Base-by-base conservation (phyloP, 2,113 vertebrate genomes). In the Psilopsiagon aymara region DNA sequence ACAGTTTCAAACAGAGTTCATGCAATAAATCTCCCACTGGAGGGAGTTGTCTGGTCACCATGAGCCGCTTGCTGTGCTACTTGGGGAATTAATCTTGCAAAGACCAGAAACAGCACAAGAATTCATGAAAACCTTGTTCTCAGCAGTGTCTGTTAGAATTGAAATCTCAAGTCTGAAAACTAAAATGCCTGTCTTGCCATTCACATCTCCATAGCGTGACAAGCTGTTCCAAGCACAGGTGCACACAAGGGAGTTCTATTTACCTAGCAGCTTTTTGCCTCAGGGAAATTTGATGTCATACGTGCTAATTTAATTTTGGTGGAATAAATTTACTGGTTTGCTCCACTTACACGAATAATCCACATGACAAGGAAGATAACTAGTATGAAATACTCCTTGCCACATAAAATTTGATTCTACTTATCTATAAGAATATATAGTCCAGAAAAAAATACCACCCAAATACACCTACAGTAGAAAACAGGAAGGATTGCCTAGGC, bases 11-110 rank as follows among this genome's bases (percentile, higher is more conserved):
- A 47, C 1, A 83, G 68, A 91, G 91, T 83, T 86, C 91, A 94
- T 80, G 70, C 67, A 94, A 80, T 92, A 93, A 78, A 92, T 93
- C 82, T 96, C 49, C 95, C 97, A 93, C 97, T 96, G 91, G 97
- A 95, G 97, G 97, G 97, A 95, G 95, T 84, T 94, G 76, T 94
- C 60, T 83, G 75, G 62, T 92, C 85, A 84, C 23, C 0, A 0
- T 52, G 71, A 78, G 44, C 73, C 43, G 7, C 75, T 33, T 21
- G 39, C 69, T 49, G 43, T 43, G 74, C 63, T 69, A 3, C 76
- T 79, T 69, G 55, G 55, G 83, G 64, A 55, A 77, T 70, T 76
- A 35, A 35, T 9, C 46, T 68, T 76, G 39, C 49, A 24, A 90
- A 62, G 17, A 81, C 35, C 41, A 79, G 59, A 70, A 97, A 31